phyloP scores from a whole-genome alignment of 1,140 invertebrate species.

The Temnothorax longispinosus region DNA sequence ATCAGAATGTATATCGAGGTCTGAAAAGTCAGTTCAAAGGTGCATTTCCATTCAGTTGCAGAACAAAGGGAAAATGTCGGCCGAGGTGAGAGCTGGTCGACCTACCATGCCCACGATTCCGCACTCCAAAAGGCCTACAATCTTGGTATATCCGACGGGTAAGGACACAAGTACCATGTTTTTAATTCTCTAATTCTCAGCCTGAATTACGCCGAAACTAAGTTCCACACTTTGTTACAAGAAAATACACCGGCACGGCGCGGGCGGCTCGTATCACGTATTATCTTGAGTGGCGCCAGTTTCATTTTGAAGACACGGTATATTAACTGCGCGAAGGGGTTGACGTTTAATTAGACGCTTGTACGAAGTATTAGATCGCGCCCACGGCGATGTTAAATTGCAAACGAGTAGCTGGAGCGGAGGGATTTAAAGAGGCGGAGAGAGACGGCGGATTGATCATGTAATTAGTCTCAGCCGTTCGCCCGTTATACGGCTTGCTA shows the following conservation, averaged over 20 bases:
- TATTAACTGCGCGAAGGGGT: neutral
- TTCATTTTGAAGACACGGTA: neutral
- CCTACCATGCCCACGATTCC: constrained; percentile 80
- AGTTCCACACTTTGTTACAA: neutral
- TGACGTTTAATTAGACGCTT: constrained; percentile 43
- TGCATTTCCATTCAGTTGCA: constrained; percentile 59
- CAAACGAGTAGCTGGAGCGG: constrained; percentile 2
- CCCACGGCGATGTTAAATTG: neutral
- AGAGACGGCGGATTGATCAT: constrained; percentile 36
- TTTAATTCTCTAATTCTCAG: neutral
- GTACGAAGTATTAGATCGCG: constrained; percentile 21
- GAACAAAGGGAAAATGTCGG: constrained; percentile 72
- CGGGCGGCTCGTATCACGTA: neutral
- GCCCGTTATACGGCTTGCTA: neutral
- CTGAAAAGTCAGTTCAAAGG: constrained; percentile 4
- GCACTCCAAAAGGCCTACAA: constrained; percentile 85
- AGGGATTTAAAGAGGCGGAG: neutral
- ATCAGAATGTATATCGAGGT: neutral
- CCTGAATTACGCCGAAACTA: neutral
- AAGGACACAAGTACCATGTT: constrained; percentile 48
- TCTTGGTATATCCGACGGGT: constrained; percentile 87
- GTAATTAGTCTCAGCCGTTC: constrained; percentile 41
- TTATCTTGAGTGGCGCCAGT: neutral
- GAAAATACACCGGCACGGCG: neutral
- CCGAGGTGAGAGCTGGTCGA: constrained; percentile 75